Conservation (phyloP, 1,140 invertebrate genomes). For the Sarcophaga peregrina region DNA sequence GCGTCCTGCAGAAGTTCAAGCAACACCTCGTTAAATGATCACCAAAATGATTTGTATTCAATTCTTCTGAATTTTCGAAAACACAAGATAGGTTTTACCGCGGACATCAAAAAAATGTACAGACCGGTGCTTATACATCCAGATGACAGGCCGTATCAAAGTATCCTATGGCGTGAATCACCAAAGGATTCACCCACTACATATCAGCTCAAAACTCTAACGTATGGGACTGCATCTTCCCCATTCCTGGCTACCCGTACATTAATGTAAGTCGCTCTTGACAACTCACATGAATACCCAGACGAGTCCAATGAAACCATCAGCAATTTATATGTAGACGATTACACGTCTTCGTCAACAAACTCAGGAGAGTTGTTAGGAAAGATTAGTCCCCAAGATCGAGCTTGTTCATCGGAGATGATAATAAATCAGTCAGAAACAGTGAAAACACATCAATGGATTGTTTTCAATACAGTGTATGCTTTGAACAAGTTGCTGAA, state of each 20-base stretch:
- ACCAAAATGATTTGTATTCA: slow-evolving; percentile 48
- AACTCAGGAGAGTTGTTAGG: too few species aligned
- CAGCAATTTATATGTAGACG: slow-evolving; percentile 35
- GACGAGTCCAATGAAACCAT: background rate
- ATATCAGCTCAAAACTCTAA: slow-evolving; percentile 29
- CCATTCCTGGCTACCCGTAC: slow-evolving; percentile 26
- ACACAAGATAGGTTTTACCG: slow-evolving; percentile 8
- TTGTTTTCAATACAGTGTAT: too few species aligned
- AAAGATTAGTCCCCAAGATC: too few species aligned
- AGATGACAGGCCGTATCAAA: too few species aligned
- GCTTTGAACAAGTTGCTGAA: too few species aligned
- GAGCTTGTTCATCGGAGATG: too few species aligned
- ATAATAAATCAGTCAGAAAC: too few species aligned
- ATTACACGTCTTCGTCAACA: background rate
- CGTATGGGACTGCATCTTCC: slow-evolving; percentile 34
- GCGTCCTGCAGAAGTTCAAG: slow-evolving; percentile 46
- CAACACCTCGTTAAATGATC: slow-evolving; percentile 57
- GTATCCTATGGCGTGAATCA: too few species aligned
- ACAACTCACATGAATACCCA: background rate
- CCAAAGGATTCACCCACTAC: background rate
- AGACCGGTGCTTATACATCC: background rate
- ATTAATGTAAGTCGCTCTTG: background rate
- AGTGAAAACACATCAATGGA: too few species aligned
- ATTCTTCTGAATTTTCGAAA: too few species aligned
- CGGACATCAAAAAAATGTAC: slow-evolving; percentile 38